These are phyloP conservation scores for Mechanitis messenoides DNA, from an alignment of 2,888 invertebrate genomes.

Conservation along the genomic window DNA sequence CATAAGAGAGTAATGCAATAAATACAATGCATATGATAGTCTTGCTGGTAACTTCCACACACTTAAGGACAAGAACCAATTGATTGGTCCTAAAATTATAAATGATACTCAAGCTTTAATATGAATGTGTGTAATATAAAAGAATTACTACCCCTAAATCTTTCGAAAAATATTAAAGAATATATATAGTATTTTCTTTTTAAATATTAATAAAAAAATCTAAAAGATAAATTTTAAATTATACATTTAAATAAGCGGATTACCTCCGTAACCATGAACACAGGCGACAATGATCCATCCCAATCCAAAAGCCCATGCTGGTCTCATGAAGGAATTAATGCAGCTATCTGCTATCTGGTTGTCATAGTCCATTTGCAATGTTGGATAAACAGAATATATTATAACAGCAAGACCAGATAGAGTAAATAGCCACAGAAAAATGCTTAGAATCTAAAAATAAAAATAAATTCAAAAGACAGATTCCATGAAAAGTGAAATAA, in stretches of 20 bases:
- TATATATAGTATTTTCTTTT: no score
- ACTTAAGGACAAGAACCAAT: conserved; percentile 63
- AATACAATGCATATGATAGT: conserved; percentile 74
- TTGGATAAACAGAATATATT: conserved; percentile 23
- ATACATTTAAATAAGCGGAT: conserved; percentile 3
- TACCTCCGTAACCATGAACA: conserved; percentile 63
- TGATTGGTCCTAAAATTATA: conserved; percentile 46
- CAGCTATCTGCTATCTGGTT: conserved; percentile 48
- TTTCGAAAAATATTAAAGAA: no score
- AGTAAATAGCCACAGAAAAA: background rate
- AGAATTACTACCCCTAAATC: no score
- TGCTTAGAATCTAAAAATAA: background rate
- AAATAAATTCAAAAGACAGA: background rate
- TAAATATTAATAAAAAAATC: no score
- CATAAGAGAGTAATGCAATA: conserved; percentile 63
- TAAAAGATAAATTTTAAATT: background rate
- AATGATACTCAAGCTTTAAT: no score
- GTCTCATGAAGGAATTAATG: conserved; percentile 56
- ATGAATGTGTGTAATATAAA: no score
- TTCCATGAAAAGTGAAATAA: background rate
- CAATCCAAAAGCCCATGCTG: conserved; percentile 61
- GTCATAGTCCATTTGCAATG: conserved; percentile 44
- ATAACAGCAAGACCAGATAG: background rate
- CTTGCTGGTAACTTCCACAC: conserved; percentile 70
- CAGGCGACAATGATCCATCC: conserved; percentile 70